Evolutionary conservation across 2,888 invertebrate genomes (phyloP), one percentile per base, ranked within the genome.

Genomic region (Troides helena): DNA sequence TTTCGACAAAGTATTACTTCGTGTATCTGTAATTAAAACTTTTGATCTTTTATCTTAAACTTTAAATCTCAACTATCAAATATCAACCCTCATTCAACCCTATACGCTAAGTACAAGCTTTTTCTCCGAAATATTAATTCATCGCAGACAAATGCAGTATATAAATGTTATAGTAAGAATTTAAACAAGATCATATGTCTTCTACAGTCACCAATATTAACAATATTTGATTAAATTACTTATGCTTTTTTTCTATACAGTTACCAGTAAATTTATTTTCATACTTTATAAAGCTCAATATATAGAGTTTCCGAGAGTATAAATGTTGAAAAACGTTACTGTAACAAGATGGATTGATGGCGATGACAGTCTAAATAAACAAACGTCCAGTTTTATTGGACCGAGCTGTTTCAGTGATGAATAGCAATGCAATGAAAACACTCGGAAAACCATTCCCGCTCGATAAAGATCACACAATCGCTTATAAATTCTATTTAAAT

Each of bases 311-410:
- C 18, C 60, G 39, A 60, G 59, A 46, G 58, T 66, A 60, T 66
- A 59, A 60, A n/a, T 50, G 59, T 14, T 36, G 60, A 60, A 66
- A 65, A 66, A 39, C 39, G 60, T 66, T 21, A 66, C 60, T 66
- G 50, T 60, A 66, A 66, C 66, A 60, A 66, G 60, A 66, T 66
- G 46, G 66, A 66, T 66, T 58, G 7, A 46, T 43, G 18, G 30
- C 17, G 66, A 50, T 66, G 69, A 63, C 62, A 61, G 64, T 56
- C 70, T 63, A 68, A 62, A 68, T 68, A 71, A 71, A 68, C 72
- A 72, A 72, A 62, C 58, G 71, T 43, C 67, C 58, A 65, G 61
- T 7, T 60, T 14, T 60, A 66, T 60, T 66, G 66, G n/a, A 10
- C 36, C 66, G 58, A 25, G n/a, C 18, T 60, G 59, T 60, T 66